phyloP scores from a whole-genome alignment of 2,888 invertebrate genomes.

The Epinotia brunnichana region DNA sequence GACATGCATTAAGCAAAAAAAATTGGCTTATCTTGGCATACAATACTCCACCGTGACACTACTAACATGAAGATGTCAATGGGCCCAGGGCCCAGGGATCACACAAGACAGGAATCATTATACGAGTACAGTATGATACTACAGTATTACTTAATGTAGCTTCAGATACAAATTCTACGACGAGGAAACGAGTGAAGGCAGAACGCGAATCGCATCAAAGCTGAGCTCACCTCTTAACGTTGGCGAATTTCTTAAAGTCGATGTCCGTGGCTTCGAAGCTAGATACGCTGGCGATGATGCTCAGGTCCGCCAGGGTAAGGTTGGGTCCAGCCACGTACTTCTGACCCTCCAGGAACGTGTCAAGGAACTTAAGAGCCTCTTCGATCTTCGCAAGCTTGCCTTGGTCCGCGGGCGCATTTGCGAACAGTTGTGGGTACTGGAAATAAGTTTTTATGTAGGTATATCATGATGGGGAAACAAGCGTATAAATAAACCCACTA shows the following conservation, averaged over 20 bases:
- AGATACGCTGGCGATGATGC: conserved; percentile 86
- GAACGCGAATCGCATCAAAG: not conserved
- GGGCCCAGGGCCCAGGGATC: too few species aligned
- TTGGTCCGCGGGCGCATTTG: conserved; percentile 81
- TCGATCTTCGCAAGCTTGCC: conserved; percentile 85
- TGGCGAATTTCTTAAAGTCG: conserved; percentile 85
- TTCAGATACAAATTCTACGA: too few species aligned
- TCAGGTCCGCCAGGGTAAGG: conserved; percentile 89
- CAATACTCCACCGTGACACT: too few species aligned
- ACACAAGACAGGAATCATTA: too few species aligned
- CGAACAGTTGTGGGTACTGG: conserved; percentile 84
- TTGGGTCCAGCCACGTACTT: conserved; percentile 86
- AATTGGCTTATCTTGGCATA: too few species aligned
- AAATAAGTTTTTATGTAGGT: conserved; percentile 9
- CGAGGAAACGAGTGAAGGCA: too few species aligned
- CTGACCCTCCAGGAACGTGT: conserved; percentile 86
- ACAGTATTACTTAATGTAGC: too few species aligned
- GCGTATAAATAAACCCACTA: too few species aligned
- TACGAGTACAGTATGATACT: too few species aligned
- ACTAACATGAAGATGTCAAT: too few species aligned
- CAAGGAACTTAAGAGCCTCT: conserved; percentile 85
- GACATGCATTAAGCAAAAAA: too few species aligned
- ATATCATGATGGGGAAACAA: too few species aligned
- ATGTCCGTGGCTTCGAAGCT: conserved; percentile 85
- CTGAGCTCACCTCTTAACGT: conserved; percentile 74